Conservation (phyloP, 2,888 invertebrate genomes). For the Ormyrus labotus region DNA sequence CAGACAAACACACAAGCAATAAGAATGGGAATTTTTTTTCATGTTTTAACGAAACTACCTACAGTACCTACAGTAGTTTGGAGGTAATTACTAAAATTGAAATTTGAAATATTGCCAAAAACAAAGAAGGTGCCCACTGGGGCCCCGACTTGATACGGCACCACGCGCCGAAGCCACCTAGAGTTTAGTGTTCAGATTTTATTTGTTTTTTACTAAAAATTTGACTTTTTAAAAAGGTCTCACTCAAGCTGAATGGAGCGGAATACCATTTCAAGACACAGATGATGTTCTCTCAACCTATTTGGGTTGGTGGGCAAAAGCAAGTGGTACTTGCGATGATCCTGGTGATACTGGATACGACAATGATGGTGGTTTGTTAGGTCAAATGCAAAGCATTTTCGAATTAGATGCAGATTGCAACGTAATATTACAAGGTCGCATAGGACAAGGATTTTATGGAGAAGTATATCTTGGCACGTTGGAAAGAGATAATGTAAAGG, state of each 20-base stretch:
- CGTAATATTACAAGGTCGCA: constrained; percentile 79
- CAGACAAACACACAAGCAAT: too few relatives aligned
- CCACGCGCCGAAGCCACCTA: too few relatives aligned
- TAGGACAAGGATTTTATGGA: constrained; percentile 90
- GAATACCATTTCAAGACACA: constrained; percentile 54
- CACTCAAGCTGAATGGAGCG: constrained; percentile 31
- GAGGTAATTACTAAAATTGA: too few relatives aligned
- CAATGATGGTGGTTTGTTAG: constrained; percentile 61
- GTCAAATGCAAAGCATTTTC: constrained; percentile 78
- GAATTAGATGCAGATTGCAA: constrained; percentile 79
- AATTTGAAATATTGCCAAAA: too few relatives aligned
- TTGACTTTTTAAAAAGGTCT: constrained; percentile 20
- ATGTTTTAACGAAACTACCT: too few relatives aligned
- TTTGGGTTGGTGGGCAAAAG: constrained; percentile 67
- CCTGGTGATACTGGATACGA: constrained; percentile 55
- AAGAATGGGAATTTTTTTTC: too few relatives aligned
- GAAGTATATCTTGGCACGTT: constrained; percentile 88
- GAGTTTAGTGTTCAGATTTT: too few relatives aligned
- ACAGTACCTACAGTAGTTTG: too few relatives aligned
- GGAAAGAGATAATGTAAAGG: constrained; percentile 78
- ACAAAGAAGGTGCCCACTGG: too few relatives aligned
- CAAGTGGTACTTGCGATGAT: constrained; percentile 59
- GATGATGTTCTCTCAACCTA: constrained; percentile 66
- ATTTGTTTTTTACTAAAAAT: constrained; percentile 11
- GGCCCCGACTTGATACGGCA: too few relatives aligned